Base-by-base conservation (phyloP, 2,113 vertebrate species). In the Cyprinodon brontotheroides region DNA sequence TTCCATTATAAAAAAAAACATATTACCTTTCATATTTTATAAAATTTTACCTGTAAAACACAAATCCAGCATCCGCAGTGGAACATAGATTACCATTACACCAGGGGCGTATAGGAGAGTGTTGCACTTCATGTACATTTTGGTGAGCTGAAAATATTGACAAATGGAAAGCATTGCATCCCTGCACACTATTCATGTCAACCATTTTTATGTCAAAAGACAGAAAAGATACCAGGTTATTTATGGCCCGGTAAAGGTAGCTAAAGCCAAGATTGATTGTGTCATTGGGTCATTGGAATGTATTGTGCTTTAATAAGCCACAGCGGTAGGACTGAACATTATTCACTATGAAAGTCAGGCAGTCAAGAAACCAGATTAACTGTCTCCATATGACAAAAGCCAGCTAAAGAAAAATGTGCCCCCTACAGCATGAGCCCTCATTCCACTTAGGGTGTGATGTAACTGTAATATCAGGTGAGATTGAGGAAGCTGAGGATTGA, bases 331-430 rank as follows among this genome's bases (percentile, higher is more conserved):
- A 20, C 67, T 70, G 45, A 75, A 74, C 82, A 75, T 91, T 82
- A 70, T 72, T 88, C 84, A 90, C 64, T 48, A 50, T 67, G 62
- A 80, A 84, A 60, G 71, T 72, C 83, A 45, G 68, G 73, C 79
- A 39, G 69, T 84, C 86, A 72, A 66, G 74, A 79, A 86, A 91
- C 89, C 83, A 87, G 63, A 87, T 87, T 83, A 86, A 81, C 80
- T 62, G 71, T 86, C 43, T 20, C 78, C 77, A 43, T 65, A 81
- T 80, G 75, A 90, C 80, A 82, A 85, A 72, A 43, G 67, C 73
- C 77, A 65, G 72, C 75, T 64, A 3, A 40, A 70, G 75, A 81
- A 83, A 85, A 83, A 85, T 80, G 83, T 78, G 60, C 66, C 62
- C 72, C 57, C 2, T 22, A 62, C 37, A 77, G 77, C 69, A 72